A percentile compares a stretch with the other conserved stretches of the same genome.
phyloP scores from a whole-genome alignment of 2,888 invertebrate species.

The Tachina grossa region DNA sequence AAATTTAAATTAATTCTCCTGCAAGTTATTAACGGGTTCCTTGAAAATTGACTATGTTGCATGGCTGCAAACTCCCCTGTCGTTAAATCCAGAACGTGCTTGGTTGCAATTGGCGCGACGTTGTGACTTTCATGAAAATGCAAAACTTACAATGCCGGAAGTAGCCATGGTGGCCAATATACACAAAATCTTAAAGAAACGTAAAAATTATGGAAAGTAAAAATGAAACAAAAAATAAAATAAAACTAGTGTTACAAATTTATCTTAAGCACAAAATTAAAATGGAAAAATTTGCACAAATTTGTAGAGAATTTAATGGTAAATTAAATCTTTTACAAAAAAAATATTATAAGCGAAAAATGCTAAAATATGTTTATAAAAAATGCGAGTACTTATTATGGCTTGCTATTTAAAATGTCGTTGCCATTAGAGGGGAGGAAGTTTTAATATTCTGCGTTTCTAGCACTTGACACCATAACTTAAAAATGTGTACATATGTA shows the following conservation, averaged over 20 bases:
- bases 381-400: slow-evolving; percentile 5
- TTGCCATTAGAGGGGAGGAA: slow-evolving; percentile 2
- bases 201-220: slow-evolving; percentile 77
- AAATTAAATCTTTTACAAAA: slow-evolving; percentile 38
- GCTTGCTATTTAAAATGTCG: slow-evolving; percentile 40
- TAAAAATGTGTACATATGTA: neutral
- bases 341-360: neutral
- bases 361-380: slow-evolving; percentile 20
- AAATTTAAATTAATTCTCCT: neutral
- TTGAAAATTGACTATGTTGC: slow-evolving; percentile 83
- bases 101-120: slow-evolving; percentile 83
- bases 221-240: neutral
- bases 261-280: slow-evolving; percentile 12
- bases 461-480: slow-evolving; percentile 54
- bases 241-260: too few species aligned
- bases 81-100: slow-evolving; percentile 82
- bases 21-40: slow-evolving; percentile 82
- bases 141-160: slow-evolving; percentile 82
- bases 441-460: slow-evolving; percentile 16
- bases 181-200: slow-evolving; percentile 80
- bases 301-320: slow-evolving; percentile 30
- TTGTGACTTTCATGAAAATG: slow-evolving; percentile 83
- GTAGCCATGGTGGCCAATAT: slow-evolving; percentile 83
- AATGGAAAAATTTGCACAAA: slow-evolving; percentile 26
- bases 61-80: slow-evolving; percentile 83